phyloP scores from a whole-genome alignment of 1,140 invertebrate species.

The Ditylenchus dipsaci region DNA sequence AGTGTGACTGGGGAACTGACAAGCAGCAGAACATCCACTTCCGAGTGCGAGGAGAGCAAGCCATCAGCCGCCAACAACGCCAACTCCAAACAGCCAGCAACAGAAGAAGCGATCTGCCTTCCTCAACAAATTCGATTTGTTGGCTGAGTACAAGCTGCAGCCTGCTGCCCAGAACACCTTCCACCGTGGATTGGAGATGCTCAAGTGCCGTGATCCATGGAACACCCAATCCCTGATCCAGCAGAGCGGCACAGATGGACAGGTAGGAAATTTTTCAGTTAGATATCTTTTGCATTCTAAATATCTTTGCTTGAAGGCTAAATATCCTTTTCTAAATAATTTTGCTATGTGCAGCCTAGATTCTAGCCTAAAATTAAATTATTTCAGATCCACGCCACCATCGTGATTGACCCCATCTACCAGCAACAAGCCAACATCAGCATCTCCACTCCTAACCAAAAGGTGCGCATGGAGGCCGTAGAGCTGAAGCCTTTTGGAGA shows the following conservation, averaged over 20 bases:
- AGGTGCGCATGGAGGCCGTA: neutral
- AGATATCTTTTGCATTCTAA: no score
- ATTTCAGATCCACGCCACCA: neutral
- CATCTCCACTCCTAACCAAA: neutral
- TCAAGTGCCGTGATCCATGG: neutral
- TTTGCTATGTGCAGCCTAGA: no score
- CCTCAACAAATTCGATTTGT: no score
- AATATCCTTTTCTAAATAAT: no score
- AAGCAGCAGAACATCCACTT: constrained; percentile 31
- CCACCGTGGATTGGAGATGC: no score
- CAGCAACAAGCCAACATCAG: neutral
- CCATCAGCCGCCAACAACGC: constrained; percentile 2
- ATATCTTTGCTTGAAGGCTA: no score
- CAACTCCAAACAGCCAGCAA: neutral
- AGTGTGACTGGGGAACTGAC: constrained; percentile 33
- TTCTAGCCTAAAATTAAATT: no score
- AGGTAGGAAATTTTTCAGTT: no score
- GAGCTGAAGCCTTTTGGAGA: neutral
- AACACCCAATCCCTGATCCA: neutral
- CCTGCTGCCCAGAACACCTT: no score
- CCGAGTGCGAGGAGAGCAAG: constrained; percentile 16
- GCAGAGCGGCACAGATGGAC: neutral
- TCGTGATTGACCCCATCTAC: neutral
- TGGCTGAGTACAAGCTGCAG: no score
- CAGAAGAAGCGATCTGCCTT: no score